These are phyloP conservation scores for Centruroides sculpturatus DNA, from an alignment of 1,140 invertebrate genomes.

Conservation along the genomic window DNA sequence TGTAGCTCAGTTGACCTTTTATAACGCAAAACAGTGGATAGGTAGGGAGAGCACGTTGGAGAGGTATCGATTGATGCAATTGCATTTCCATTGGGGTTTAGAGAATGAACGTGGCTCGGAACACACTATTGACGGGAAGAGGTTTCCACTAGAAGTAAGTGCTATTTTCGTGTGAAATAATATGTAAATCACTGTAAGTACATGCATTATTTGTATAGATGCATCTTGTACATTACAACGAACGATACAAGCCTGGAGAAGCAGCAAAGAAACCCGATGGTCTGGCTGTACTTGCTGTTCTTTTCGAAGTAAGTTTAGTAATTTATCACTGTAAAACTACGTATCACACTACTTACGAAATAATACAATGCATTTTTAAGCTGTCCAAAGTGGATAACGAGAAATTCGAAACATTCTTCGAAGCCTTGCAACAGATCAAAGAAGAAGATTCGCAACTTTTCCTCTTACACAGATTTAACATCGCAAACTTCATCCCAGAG, in stretches of 20 bases:
- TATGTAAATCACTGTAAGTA: too few relatives aligned
- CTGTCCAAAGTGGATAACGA: slow-evolving; percentile 32
- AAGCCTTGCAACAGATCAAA: slow-evolving; percentile 27
- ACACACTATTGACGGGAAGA: slow-evolving; percentile 57
- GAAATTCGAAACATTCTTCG: slow-evolving; percentile 44
- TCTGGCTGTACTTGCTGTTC: slow-evolving; percentile 50
- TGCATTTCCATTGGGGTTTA: slow-evolving; percentile 76
- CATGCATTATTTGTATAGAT: slow-evolving; percentile 26
- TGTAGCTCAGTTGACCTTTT: too few relatives aligned
- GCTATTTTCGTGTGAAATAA: too few relatives aligned
- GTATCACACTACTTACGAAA: too few relatives aligned
- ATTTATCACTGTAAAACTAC: too few relatives aligned
- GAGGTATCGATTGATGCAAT: slow-evolving; percentile 59
- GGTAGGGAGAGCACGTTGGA: slow-evolving; percentile 36
- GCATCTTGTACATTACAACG: slow-evolving; percentile 54
- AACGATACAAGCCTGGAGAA: slow-evolving; percentile 34
- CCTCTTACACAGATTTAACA: slow-evolving; percentile 26
- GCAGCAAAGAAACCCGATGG: slow-evolving; percentile 43
- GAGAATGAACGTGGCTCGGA: slow-evolving; percentile 70
- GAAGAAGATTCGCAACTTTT: neutral
- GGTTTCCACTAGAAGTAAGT: slow-evolving; percentile 29
- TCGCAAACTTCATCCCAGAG: slow-evolving; percentile 36
- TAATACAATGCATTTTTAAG: slow-evolving; percentile 2
- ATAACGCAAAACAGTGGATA: neutral
- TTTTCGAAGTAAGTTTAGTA: slow-evolving; percentile 42